Conservation (phyloP, 2,888 invertebrate genomes). For the Oxycera nigricornis region DNA sequence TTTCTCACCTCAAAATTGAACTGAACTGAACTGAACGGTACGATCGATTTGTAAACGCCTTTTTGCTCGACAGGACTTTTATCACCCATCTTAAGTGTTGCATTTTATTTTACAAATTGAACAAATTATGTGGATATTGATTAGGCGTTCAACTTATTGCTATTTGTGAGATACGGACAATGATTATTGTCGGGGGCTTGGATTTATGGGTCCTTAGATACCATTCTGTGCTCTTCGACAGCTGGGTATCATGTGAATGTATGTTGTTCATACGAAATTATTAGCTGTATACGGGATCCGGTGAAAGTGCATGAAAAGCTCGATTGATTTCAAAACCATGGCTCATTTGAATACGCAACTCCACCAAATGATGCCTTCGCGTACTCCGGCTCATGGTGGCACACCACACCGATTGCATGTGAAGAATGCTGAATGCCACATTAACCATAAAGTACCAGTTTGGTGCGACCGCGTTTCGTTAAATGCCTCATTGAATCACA, state of each 20-base stretch:
- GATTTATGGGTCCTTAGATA: constrained; percentile 24
- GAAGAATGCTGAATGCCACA: background rate
- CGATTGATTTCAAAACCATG: no score
- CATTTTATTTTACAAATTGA: constrained; percentile 63
- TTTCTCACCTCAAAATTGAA: constrained; percentile 19
- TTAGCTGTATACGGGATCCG: background rate
- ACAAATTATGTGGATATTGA: constrained; percentile 67
- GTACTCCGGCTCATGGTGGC: background rate
- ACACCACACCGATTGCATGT: background rate
- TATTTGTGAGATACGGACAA: constrained; percentile 33
- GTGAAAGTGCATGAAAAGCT: no score
- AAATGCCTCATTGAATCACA: constrained; percentile 19
- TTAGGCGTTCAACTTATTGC: constrained; percentile 55
- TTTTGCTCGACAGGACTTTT: background rate
- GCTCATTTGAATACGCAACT: no score
- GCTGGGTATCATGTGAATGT: background rate
- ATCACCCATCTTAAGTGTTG: constrained; percentile 62
- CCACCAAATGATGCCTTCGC: no score
- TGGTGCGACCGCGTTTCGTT: background rate
- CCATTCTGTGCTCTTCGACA: background rate
- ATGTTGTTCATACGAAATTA: background rate
- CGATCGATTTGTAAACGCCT: constrained; percentile 31
- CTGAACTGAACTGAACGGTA: no score
- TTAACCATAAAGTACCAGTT: background rate
- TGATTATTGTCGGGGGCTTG: constrained; percentile 13